Evolutionary conservation across 2,113 vertebrate species (phyloP).

Genomic region (Stegostoma tigrinum): DNA sequence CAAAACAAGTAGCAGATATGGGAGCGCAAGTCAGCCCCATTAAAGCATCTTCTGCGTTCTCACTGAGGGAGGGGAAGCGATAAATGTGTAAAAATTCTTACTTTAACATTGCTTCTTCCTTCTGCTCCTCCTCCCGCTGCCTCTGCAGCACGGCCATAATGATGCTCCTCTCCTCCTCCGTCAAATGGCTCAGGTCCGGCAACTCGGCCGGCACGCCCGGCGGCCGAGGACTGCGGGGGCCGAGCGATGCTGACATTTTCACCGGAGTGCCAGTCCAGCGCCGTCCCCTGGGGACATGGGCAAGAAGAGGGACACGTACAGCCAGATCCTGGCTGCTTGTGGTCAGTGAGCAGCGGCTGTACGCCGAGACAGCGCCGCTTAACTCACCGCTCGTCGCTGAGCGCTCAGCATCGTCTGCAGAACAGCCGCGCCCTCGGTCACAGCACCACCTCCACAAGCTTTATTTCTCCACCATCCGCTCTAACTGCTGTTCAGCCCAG

Average conservation of each 20-base stretch:
- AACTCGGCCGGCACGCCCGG: constrained; percentile 84
- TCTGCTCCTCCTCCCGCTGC: constrained; percentile 93
- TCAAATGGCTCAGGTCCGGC: constrained; percentile 97
- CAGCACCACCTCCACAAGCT: not conserved
- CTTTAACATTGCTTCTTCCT: constrained; percentile 98
- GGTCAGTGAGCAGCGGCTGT: constrained; percentile 33
- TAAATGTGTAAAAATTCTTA: constrained; percentile 54
- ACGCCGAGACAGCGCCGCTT: constrained; percentile 39
- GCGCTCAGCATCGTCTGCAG: not conserved
- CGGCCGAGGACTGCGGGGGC: constrained; percentile 89
- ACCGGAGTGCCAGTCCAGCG: constrained; percentile 41
- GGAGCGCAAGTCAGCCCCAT: not conserved
- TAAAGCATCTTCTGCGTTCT: not conserved
- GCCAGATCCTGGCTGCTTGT: constrained; percentile 43
- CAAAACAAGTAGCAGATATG: not conserved
- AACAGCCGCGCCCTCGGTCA: not conserved
- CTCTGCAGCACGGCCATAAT: constrained; percentile 98
- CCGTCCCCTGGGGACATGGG: no score
- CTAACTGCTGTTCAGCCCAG: not conserved
- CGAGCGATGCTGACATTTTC: constrained; percentile 85
- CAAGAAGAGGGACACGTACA: no score
- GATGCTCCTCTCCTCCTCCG: constrained; percentile 92
- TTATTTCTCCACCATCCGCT: constrained; percentile 26
- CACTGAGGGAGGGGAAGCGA: constrained; percentile 39
- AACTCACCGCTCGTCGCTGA: not conserved